A percentile compares a stretch with the other conserved stretches of the same genome.
Conservation (phyloP, 2,113 vertebrate species). For the Eclectus roratus region DNA sequence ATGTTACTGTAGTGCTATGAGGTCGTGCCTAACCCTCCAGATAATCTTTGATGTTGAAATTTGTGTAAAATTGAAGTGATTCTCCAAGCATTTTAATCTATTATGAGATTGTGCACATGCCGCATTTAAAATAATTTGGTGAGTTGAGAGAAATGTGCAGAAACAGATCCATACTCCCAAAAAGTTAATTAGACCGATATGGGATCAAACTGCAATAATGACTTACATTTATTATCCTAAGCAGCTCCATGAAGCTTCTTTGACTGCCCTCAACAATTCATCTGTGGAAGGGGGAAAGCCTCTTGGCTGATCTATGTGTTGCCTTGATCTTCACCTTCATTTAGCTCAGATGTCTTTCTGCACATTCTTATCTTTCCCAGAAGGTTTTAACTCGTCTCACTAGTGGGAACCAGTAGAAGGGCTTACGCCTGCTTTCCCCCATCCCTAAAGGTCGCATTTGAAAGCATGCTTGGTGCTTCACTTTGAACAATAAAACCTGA, state of each 20-base stretch:
- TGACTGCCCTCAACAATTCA: conserved; percentile 14
- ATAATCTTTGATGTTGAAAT: conserved; percentile 26
- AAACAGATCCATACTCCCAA: conserved; percentile 45
- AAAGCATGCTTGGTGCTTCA: rapidly evolving
- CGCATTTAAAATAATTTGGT: conserved; percentile 22
- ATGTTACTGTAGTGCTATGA: not conserved
- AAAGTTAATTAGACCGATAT: conserved; percentile 39
- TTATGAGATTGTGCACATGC: conserved; percentile 12
- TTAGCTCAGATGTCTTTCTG: not conserved
- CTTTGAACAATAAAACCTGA: not conserved
- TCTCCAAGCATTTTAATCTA: conserved; percentile 18
- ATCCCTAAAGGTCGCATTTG: not conserved
- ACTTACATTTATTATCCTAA: conserved; percentile 46
- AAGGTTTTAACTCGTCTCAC: not conserved
- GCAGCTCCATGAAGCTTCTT: not conserved
- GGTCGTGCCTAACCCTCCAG: not conserved
- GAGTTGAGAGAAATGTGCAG: conserved; percentile 38
- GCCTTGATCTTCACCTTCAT: not conserved
- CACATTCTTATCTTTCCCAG: not conserved
- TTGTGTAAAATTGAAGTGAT: not conserved
- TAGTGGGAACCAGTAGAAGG: not conserved
- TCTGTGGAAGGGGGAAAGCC: not conserved
- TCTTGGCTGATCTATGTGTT: not conserved
- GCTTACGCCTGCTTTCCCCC: not conserved
- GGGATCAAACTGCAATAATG: conserved; percentile 41